Conservation (phyloP, 1,140 invertebrate species). For the Leptopilina boulardi region DNA sequence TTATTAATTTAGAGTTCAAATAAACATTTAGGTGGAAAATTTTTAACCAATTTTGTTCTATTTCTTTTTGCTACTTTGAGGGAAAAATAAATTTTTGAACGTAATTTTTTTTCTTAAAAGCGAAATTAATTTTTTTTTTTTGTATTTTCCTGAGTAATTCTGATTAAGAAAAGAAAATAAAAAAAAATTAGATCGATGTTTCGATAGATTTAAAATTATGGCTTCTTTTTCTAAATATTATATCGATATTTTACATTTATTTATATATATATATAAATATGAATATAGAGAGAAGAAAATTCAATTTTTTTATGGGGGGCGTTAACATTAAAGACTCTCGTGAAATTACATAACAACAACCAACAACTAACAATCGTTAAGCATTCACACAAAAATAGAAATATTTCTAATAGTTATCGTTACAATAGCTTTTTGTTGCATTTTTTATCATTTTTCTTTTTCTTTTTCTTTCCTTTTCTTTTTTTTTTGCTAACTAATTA, state of each 20-base stretch:
- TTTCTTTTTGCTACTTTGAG: neutral
- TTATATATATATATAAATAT: neutral
- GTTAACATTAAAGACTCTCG: slow-evolving; percentile 73
- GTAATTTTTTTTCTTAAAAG: neutral
- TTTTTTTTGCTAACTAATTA: too few species aligned
- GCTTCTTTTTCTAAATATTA: too few species aligned
- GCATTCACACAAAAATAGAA: slow-evolving; percentile 74
- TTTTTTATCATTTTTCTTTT: neutral
- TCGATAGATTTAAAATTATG: too few species aligned
- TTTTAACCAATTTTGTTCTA: neutral
- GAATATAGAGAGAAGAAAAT: slow-evolving; percentile 46
- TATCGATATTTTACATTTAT: neutral
- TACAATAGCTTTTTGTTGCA: slow-evolving; percentile 13
- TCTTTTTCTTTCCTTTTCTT: too few species aligned
- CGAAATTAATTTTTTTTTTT: neutral
- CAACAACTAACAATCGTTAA: slow-evolving; percentile 74
- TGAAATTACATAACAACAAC: slow-evolving; percentile 75
- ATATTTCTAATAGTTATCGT: slow-evolving; percentile 28
- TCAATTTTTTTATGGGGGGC: slow-evolving; percentile 50
- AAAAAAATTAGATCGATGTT: too few species aligned
- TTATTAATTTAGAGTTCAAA: too few species aligned
- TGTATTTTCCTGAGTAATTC: neutral
- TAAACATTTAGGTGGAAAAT: too few species aligned
- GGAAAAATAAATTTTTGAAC: neutral
- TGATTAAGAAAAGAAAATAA: neutral